A percentile compares a stretch with the other conserved stretches of the same genome.
Conservation (phyloP, 2,888 invertebrate genomes). For the Andrena chrysosceles region DNA sequence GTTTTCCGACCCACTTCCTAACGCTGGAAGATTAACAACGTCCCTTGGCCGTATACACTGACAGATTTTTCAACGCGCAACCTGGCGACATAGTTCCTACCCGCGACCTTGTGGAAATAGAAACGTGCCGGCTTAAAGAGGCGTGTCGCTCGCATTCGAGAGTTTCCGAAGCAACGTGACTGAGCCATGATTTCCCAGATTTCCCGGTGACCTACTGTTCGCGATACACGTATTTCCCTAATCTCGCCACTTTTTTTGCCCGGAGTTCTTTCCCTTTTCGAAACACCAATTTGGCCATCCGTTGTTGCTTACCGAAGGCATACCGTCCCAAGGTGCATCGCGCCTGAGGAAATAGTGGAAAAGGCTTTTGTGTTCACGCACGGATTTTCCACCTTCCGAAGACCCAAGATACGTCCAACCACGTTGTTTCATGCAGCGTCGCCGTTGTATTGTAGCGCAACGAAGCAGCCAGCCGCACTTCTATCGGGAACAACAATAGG, state of each 20-base stretch:
- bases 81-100: conserved; percentile 18
- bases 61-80: conserved; percentile 54
- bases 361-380: conserved; percentile 31
- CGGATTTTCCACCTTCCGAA: conserved; percentile 31
- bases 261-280: not conserved
- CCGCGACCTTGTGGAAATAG: conserved; percentile 51
- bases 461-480: conserved; percentile 41
- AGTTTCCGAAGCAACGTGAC: not conserved
- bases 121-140: conserved; percentile 11
- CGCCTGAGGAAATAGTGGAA: not conserved
- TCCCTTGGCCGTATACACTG: conserved; percentile 65
- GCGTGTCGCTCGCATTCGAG: not conserved
- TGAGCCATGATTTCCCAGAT: not conserved
- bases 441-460: conserved; percentile 26
- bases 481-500: conserved; percentile 45
- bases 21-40: conserved; percentile 78
- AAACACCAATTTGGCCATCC: not conserved
- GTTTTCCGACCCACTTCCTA: conserved; percentile 81
- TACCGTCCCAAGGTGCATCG: not conserved
- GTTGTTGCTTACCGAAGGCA: conserved; percentile 10
- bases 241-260: not conserved
- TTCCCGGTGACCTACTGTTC: not conserved
- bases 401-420: conserved; percentile 12
- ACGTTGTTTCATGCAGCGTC: conserved; percentile 27
- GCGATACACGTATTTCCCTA: not conserved